Evolutionary conservation across 2,797 vertebrate species (phyloP), one percentile per base, ranked within the genome.

Genomic region (Ibycter americanus): DNA sequence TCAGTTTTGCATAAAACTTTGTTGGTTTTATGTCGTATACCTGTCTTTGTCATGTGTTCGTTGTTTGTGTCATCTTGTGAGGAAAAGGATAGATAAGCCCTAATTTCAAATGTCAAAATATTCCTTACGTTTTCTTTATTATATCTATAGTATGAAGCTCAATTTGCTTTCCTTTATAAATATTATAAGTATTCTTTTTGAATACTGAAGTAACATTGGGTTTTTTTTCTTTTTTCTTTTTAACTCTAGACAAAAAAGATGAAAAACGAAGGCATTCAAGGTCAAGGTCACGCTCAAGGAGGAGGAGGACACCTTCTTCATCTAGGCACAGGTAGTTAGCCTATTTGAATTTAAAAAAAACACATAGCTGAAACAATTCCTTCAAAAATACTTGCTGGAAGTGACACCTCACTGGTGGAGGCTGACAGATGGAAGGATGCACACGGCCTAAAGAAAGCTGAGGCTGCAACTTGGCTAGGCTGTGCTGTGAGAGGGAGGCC

Each of bases 221-320:
- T 0, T 8, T 54, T 90, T 70, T 34, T 1, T 78, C 7, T 27
- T 90, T 54, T 56, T 34, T 5, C 21, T 42, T 67, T 78, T 49
- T 40, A 63, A 93, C 94, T 97, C 32, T 89, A 99, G 99, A 99
- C 98, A 99, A 99, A 96, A 99, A 99, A 95, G 99, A 99, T 81
- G 99, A 99, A 87, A 99, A 99, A 93, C 98, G 99, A 92, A 99
- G 99, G 93, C 99, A 99, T 98, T 99, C 99, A 14, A 98, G 99
- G 72, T 99, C 99, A 3, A 98, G 99, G 74, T 99, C 99, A 0
- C 98, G 98, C 55, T 99, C 99, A 1, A 98, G 99, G 32, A 99
- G 99, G 93, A 98, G 99, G 86, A 98, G 99, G 62, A 99, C 99
- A 16, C 98, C 99, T 58, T 99, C 99, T 47, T 99, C 99, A 79